Conservation (phyloP, 2,113 vertebrate genomes). For the Leucopsar rothschildi region DNA sequence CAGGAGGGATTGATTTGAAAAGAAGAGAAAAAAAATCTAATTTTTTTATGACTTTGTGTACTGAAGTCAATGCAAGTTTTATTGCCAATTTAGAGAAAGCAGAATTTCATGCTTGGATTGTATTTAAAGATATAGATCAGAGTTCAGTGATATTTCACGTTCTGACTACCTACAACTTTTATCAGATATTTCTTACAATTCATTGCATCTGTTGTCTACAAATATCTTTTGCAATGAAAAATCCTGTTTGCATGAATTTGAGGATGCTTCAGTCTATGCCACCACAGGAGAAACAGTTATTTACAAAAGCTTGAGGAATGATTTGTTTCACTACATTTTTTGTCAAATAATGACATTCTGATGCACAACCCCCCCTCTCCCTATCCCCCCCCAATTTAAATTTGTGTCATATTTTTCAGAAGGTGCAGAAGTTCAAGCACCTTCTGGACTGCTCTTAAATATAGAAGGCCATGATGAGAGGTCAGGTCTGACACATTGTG, state of each 20-base stretch:
- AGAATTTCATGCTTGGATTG: background rate
- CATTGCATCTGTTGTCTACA: background rate
- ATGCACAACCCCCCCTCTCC: background rate
- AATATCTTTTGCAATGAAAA: conserved; percentile 4
- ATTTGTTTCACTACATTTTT: background rate
- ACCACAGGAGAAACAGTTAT: background rate
- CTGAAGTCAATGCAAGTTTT: background rate
- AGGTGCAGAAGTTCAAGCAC: background rate
- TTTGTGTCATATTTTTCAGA: background rate
- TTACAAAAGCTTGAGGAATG: background rate
- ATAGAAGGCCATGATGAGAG: background rate
- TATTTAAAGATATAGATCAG: background rate
- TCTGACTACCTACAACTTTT: background rate
- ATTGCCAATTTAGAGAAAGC: background rate
- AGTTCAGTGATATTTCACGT: background rate
- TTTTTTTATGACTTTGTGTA: background rate
- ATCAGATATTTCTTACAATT: background rate
- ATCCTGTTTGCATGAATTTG: background rate
- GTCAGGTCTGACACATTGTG: background rate
- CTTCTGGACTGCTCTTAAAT: background rate
- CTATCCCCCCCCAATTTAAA: background rate
- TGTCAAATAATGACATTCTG: background rate
- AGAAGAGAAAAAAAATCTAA: background rate
- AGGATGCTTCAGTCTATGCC: background rate
- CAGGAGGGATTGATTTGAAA: background rate